These are phyloP conservation scores for Lithophane semibrunnea DNA, from an alignment of 2,888 invertebrate genomes.

Conservation along the genomic window DNA sequence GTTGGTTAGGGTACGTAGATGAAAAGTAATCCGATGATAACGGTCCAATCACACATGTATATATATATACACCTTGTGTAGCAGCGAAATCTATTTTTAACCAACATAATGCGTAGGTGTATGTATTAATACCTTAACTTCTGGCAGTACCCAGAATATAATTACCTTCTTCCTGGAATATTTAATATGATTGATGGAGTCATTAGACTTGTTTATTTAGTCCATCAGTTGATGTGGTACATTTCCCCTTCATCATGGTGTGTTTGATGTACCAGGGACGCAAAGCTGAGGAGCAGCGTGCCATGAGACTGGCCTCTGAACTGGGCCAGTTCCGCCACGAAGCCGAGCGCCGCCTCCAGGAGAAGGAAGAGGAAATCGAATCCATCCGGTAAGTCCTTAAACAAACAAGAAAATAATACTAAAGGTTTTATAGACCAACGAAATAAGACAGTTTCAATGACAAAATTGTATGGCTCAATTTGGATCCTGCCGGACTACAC, in stretches of 20 bases:
- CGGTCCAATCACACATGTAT: not conserved
- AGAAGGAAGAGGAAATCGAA: conserved; percentile 99
- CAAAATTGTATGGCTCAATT: no score
- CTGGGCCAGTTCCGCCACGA: conserved; percentile 98
- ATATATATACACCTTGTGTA: conserved; percentile 1
- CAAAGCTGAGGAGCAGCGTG: conserved; percentile 99
- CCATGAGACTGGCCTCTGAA: conserved; percentile 97
- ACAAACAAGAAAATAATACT: not conserved
- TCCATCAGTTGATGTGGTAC: not conserved
- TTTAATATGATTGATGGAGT: not conserved
- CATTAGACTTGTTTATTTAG: conserved; percentile 16
- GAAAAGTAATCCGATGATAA: not conserved
- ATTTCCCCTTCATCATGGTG: conserved; percentile 14
- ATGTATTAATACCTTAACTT: conserved; percentile 6
- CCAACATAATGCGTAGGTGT: not conserved
- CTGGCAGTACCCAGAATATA: conserved; percentile 42
- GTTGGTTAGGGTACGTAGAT: not conserved
- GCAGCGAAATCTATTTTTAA: conserved; percentile 21
- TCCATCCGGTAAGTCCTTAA: conserved; percentile 95
- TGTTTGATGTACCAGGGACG: conserved; percentile 92
- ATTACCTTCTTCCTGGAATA: conserved; percentile 43
- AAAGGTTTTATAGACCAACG: not conserved
- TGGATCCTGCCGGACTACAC: not conserved
- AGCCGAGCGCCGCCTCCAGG: conserved; percentile 98
- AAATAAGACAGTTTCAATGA: not conserved